These are phyloP conservation scores for Cotesia typhae DNA, from an alignment of 1,140 invertebrate genomes.

Conservation along the genomic window DNA sequence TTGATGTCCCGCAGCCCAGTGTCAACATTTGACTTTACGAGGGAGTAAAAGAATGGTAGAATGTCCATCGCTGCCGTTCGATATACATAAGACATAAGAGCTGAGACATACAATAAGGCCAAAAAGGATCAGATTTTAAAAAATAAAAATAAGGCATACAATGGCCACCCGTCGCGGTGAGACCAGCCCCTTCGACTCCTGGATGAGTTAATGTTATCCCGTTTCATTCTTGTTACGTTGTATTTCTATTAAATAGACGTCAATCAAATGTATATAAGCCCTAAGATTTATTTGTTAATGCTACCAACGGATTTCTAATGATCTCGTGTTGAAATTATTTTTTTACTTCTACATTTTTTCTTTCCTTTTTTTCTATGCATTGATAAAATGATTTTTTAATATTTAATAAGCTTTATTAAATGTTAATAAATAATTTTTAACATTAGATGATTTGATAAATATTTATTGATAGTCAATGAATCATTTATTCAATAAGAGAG, in stretches of 20 bases:
- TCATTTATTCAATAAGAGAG: no score
- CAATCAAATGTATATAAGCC: constrained; percentile 48
- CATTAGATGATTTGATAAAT: no score
- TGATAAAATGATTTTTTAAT: no score
- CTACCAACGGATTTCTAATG: no score
- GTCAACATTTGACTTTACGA: constrained; percentile 65
- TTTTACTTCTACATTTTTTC: no score
- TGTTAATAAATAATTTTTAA: no score
- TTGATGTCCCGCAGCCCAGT: constrained; percentile 57
- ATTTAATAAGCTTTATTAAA: no score
- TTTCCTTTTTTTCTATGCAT: no score
- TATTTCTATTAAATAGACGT: constrained; percentile 64
- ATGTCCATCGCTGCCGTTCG: not conserved
- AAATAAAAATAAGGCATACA: constrained; percentile 53
- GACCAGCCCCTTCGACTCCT: constrained; percentile 58
- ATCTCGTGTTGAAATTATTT: no score
- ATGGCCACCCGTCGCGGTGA: constrained; percentile 59
- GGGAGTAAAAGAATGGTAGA: constrained; percentile 43
- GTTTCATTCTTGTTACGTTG: constrained; percentile 52
- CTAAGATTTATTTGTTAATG: constrained; percentile 17
- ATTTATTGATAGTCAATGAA: no score
- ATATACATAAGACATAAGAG: constrained; percentile 1
- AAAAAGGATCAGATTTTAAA: constrained; percentile 41
- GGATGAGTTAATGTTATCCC: constrained; percentile 62
- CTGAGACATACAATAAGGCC: constrained; percentile 45